A percentile compares a stretch with the other conserved stretches of the same genome.
Conservation (phyloP, 1,140 invertebrate genomes). For the Aphelinus certus region DNA sequence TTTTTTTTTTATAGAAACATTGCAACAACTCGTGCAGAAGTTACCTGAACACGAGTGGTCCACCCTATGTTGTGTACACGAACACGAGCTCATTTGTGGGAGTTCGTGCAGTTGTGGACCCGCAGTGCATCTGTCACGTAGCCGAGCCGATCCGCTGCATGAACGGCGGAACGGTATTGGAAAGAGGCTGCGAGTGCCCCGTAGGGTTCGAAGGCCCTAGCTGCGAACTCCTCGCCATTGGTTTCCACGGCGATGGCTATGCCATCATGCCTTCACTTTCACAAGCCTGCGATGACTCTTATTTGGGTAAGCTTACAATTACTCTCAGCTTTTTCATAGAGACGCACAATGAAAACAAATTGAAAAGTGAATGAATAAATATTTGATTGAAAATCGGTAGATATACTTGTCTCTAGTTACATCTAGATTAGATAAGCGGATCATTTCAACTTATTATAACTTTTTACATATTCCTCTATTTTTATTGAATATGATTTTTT, state of each 20-base stretch:
- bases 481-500: no score
- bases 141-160: conserved; percentile 68
- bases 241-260: conserved; percentile 87
- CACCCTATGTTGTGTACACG: conserved; percentile 84
- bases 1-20: conserved; percentile 52
- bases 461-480: no score
- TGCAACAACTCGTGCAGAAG: conserved; percentile 80
- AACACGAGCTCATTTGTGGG: conserved; percentile 91
- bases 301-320: conserved; percentile 66
- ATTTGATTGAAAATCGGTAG: no score
- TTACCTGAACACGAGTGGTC: conserved; percentile 74
- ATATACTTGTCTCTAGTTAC: no score
- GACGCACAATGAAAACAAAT: no score
- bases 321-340: background rate
- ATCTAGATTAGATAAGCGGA: no score
- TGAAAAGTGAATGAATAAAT: no score
- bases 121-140: conserved; percentile 76
- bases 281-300: conserved; percentile 78
- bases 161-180: conserved; percentile 77
- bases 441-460: no score
- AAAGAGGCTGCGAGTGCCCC: conserved; percentile 72
- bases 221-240: conserved; percentile 88
- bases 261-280: conserved; percentile 86
- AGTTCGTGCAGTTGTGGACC: conserved; percentile 80
- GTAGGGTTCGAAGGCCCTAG: conserved; percentile 83